Base-by-base conservation (phyloP, 2,113 vertebrate species). In the Tautogolabrus adspersus region DNA sequence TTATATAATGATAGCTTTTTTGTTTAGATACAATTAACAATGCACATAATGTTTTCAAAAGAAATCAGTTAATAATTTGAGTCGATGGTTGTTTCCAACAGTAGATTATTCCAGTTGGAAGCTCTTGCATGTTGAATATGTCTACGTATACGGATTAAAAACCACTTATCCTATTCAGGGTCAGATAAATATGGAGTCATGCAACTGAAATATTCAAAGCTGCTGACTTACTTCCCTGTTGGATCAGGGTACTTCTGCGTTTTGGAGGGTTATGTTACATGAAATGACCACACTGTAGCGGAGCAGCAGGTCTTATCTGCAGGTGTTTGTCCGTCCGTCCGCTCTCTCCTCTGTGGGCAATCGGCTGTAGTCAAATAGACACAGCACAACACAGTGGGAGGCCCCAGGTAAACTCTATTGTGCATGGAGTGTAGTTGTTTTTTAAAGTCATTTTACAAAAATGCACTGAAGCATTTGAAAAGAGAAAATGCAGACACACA, bases 361-460 rank as follows among this genome's bases (percentile, higher is more conserved):
- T 34, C 47, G 68, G 62, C 61, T 15, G 57, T 87, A 83, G 79
- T 88, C 77, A 91, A 90, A 91, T 77, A 84, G 58, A 72, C 8
- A 0, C 73, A 77, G 65, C 52, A 65, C 66, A 19, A 40, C 57
- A 1, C 8, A 67, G 47, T 22, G 51, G 83, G 82, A 62, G 67
- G 71, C 77, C 62, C n/a, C 6, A 10, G 22, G 70, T 13, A 72
- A 13, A 18, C 15, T 18, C 66, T 56, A 72, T 57, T 76, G 46
- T 71, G 55, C 61, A 65, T 42, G 40, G 40, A 42, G 40, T 42
- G 2, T 42, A 1, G 40, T 11, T 42, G 11, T 40, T 40, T 10
- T 40, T 40, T 40, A 26, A 40, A 40, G 54, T 10, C 13, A 18
- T n/a, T 77, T 44, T 40, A 34, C 30, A 40, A 26, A 71, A 42